phyloP scores from a whole-genome alignment of 2,888 invertebrate genomes.

The Silvanus unidentatus region DNA sequence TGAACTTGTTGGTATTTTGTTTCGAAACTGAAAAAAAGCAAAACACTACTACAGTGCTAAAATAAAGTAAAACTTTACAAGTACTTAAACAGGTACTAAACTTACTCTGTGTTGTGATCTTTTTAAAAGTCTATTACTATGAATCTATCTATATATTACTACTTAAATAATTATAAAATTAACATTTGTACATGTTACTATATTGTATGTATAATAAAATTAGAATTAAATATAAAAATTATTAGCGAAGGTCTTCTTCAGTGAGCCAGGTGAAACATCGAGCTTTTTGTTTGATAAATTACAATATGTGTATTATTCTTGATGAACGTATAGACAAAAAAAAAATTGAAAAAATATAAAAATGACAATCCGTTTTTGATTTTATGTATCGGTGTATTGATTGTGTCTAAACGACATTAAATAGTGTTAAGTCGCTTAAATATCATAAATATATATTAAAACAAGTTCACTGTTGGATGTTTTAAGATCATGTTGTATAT shows the following conservation, averaged over 20 bases:
- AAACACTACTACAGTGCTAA: too few species aligned
- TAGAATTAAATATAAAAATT: constrained; percentile 26
- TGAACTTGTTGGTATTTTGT: constrained; percentile 25
- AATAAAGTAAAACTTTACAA: constrained; percentile 27
- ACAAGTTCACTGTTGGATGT: constrained; percentile 36
- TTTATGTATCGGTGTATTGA: constrained; percentile 41
- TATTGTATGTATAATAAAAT: constrained; percentile 39
- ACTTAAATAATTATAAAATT: constrained; percentile 37
- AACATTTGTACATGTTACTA: constrained; percentile 46
- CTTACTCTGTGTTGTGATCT: constrained; percentile 50
- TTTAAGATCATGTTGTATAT: constrained; percentile 37
- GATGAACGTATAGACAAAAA: constrained; percentile 1
- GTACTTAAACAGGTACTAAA: too few species aligned
- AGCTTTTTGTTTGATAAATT: constrained; percentile 23
- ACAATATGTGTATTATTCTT: too few species aligned
- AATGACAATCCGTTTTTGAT: constrained; percentile 46
- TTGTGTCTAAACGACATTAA: constrained; percentile 13
- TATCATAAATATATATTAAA: constrained; percentile 24
- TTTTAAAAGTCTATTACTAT: constrained; percentile 50
- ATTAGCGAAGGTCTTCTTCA: constrained; percentile 19
- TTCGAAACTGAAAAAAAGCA: constrained; percentile 26
- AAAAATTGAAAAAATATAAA: constrained; percentile 19
- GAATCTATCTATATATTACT: constrained; percentile 46
- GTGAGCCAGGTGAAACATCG: constrained; percentile 25
- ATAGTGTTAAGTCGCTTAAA: constrained; percentile 28